Evolutionary conservation across 2,113 vertebrate genomes (phyloP), one percentile per base, ranked within the genome.

Genomic region (Lepisosteus osseus): DNA sequence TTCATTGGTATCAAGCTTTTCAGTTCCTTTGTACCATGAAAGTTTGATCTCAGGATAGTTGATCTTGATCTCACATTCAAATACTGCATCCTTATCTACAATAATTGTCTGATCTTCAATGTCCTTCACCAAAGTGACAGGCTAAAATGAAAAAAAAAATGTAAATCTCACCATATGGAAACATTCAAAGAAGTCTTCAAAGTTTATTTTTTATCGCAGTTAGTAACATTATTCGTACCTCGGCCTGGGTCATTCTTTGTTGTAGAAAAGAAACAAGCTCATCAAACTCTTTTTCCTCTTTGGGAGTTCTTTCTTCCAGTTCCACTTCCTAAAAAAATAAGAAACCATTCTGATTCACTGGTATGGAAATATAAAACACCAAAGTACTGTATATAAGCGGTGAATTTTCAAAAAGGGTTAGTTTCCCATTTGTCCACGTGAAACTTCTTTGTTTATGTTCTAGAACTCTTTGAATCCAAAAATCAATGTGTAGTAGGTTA

Each of bases 1-100:
- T 70, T 93, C 83, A 77, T 79, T 89, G 61, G 84, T 88, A 15
- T 96, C 92, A 83, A 99, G 87, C 85, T 97, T 98, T 85, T 95
- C 92, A 1, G 96, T 98, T 69, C 95, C 96, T 81, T 96, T 98
- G 90, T 99, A 99, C 97, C 97, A 99, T 45, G 93, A 94, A 45
- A 99, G 91, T 3, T 90, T 89, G 83, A 99, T 98, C 92, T 99
- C 97, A 12, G 96, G 96, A 83, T 98, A 99, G 84, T 99, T 98
- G 83, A 99, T 98, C 83, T 89, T 92, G 84, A 99, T 94, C 65
- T 92, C 88, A 78, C 96, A 98, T 89, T 96, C 90, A 80, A 99
- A 99, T 40, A 89, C 61, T 57, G 94, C 95, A 44, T 91, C 92
- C 67, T 93, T 89, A 77, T 94, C 92, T 87, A 91, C 89, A 55